Evolutionary conservation across 1,140 invertebrate species (phyloP), one percentile per base, ranked within the genome.

Genomic region (Doryteuthis pealeii): DNA sequence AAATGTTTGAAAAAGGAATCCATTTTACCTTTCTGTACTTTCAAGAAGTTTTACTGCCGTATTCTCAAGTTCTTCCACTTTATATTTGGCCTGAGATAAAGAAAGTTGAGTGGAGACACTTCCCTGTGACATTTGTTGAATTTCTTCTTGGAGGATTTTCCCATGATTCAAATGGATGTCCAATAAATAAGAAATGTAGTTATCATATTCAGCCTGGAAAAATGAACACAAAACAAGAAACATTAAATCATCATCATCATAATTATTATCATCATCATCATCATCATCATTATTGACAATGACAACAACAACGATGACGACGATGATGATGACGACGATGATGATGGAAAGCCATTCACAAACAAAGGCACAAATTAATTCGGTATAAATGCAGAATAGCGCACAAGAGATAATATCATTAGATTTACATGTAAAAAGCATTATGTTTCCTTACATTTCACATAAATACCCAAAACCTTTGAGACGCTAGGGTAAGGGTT

Each of bases 181-280:
- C 32, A 87, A 75, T 18, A 87, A 73, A 26, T 78, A 78, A 18
- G 80, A 79, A 70, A 87, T 84, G 73, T 86, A 87, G 54, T 81
- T 80, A 73, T 87, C 85, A 83, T 87, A 87, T 75, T 86, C 84
- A 26, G 79, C 77, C 84, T 85, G 78, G 8, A n/a, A 15, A 15
- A n/a, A n/a, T 14, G 49, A 15, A 14, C n/a, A 54, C 49, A n/a
- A 12, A 68, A 18, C 12, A 68, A n/a, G 28, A 68, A 14, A n/a
- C n/a, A n/a, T n/a, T n/a, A n/a, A n/a, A n/a, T n/a, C n/a, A n/a
- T n/a, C n/a, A n/a, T n/a, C n/a, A n/a, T n/a, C n/a, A n/a, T n/a
- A n/a, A n/a, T n/a, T n/a, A n/a, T n/a, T n/a, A n/a, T n/a, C n/a
- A n/a, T n/a, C n/a, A n/a, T n/a, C n/a, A n/a, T n/a, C n/a, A n/a